Evolutionary conservation across 2,888 invertebrate genomes (phyloP), one percentile per base, ranked within the genome.

Genomic region (Pollenia griseotomentosa): DNA sequence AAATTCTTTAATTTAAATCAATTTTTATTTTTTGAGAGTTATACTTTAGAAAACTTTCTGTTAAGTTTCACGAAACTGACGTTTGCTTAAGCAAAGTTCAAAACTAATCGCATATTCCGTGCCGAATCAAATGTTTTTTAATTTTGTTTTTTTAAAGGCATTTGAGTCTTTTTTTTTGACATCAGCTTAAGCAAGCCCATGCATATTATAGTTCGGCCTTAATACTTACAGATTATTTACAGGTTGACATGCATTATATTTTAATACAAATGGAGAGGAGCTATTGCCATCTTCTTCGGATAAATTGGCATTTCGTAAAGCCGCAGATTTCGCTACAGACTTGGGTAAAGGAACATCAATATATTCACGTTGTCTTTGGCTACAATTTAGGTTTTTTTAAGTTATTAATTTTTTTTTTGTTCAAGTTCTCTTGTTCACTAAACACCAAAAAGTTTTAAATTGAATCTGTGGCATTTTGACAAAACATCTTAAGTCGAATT

Each of bases 281-380:
- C 46, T 12, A 23, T 14, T 77, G 14, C 44, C 83, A 66, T 80
- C 88, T 19, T 86, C 84, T 11, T 90, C 90, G 16, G 90, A 40
- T 5, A 91, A 89, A n/a, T 19, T 68, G 55, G 84, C 81, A 70
- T 84, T 87, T 82, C 87, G 74, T 70, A 87, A 68, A 46, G 84
- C 87, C 33, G 81, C 81, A 10, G 87, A 81, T 89, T 92, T 93
- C 48, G 91, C 91, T 59, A 93, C 92, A 33, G 93, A 93, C 90
- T 94, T 93, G 68, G 94, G 93, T 83, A 94, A 90, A 81, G 94
- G 93, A 71, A 93, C 93, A 89, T 94, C 94, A 51, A 94, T 93
- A 73, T 94, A 94, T 84, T 94, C 93, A 46, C 93, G 91, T 81
- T 91, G 92, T 75, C 92, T 90, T 85, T 92, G 92, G 59, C 91